A percentile compares a stretch with the other conserved stretches of the same genome.
Conservation (phyloP, 1,140 invertebrate species). For the Hydropsyche tenuis region DNA sequence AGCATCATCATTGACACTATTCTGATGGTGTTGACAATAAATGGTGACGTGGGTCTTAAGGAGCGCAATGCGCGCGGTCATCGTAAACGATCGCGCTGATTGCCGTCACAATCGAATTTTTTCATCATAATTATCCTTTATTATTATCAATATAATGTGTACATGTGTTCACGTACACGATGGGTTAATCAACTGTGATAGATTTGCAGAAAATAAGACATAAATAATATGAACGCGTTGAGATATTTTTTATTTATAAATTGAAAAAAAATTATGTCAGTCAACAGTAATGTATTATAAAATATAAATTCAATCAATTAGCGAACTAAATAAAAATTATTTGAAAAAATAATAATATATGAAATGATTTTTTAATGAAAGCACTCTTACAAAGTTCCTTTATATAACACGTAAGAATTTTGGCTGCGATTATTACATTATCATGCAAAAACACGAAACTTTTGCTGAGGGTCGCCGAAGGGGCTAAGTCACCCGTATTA, state of each 20-base stretch:
- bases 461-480: constrained; percentile 15
- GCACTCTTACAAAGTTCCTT: no score
- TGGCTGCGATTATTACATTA: constrained; percentile 40
- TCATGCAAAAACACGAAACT: constrained; percentile 46
- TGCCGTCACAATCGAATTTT: neutral
- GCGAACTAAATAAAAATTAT: no score
- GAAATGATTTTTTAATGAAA: no score
- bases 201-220: neutral
- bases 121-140: neutral
- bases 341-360: no score
- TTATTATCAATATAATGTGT: neutral
- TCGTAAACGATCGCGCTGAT: constrained; percentile 7
- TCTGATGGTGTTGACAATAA: neutral
- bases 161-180: neutral
- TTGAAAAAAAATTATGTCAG: no score
- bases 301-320: no score
- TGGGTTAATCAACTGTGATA: neutral
- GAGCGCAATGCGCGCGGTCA: constrained; percentile 12
- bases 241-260: no score
- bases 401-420: constrained; percentile 1
- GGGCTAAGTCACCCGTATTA: constrained; percentile 43
- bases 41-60: constrained; percentile 5
- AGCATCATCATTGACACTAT: constrained; percentile 9
- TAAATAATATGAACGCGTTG: no score
- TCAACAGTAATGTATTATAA: no score